Evolutionary conservation across 2,888 invertebrate species (phyloP), one percentile per base, ranked within the genome.

Genomic region (Nipponacmea schrenckii): DNA sequence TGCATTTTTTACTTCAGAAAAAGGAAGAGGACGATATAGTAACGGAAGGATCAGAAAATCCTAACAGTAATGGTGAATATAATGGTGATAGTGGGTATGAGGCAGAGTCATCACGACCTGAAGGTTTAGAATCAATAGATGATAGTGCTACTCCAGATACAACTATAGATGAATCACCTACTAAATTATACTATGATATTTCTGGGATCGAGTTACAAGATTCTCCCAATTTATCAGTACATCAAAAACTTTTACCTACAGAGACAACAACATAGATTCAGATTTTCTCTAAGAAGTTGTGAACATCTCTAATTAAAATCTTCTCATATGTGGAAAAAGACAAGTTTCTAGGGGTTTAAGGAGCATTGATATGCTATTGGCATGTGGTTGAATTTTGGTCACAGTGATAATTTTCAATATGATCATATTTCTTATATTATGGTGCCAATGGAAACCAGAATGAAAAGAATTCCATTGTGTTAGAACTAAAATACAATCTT

Each of bases 61-160:
- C 39, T 31, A 31, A 50, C 26, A 65, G 73, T 24, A 31, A 69
- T 14, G 68, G 75, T 20, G 80, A 82, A 64, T 80, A 80, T 56
- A 85, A 84, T 62, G 84, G 83, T 3, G 85, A 85, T 77, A 84
- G 84, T 56, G 85, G 85, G 3, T 85, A 85, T 62, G 84, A 84
- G 72, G 85, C 85, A 0, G 84, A 84, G 69, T 85, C 85, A 2
- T 85, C 85, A 2, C 77, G 77, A 26, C 79, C 79, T 4, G 80
- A 80, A 65, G 70, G 70, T 39, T 39, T 39, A 39, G 39, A 39
- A 39, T 39, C 39, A 17, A 77, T 77, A 0, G 79, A 80, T 31
- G 80, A 77, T n/a, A 76, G 79, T 45, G 68, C 72, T 62, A 77
- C 77, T 4, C 78, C 77, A 17, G 77, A 76, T 48, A 75, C 74